Conservation (phyloP, 1,140 invertebrate species). For the Artemia franciscana region DNA sequence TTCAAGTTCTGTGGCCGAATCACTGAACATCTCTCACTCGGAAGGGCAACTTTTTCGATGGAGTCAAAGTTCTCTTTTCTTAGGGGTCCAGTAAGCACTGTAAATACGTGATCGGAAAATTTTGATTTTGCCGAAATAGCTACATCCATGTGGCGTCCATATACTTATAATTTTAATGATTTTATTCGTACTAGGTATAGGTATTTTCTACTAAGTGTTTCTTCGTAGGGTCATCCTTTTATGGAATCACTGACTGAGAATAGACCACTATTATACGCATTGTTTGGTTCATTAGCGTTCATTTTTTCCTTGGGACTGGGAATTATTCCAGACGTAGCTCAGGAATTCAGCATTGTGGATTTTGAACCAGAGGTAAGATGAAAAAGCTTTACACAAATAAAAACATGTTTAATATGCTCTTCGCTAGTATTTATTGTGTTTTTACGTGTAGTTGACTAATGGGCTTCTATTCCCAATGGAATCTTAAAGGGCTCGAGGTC, state of each 20-base stretch:
- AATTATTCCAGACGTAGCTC: conserved; percentile 44
- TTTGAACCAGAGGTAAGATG: conserved; percentile 60
- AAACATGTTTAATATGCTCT: no score
- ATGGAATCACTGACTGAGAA: conserved; percentile 92
- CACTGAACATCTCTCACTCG: no score
- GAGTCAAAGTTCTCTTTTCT: no score
- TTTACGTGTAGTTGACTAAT: no score
- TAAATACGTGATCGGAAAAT: no score
- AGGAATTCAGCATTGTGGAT: conserved; percentile 68
- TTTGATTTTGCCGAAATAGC: background rate
- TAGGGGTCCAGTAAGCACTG: no score
- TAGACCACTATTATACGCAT: conserved; percentile 69
- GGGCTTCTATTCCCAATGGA: no score
- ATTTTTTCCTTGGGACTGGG: conserved; percentile 53
- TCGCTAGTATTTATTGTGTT: no score
- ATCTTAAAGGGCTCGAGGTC: no score
- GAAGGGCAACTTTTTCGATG: no score
- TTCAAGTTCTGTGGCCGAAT: no score
- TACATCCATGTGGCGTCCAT: conserved; percentile 5
- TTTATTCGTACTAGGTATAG: conserved; percentile 7
- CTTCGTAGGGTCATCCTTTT: conserved; percentile 72
- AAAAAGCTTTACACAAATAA: no score
- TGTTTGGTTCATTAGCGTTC: conserved; percentile 41
- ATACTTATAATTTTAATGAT: conserved; percentile 9
- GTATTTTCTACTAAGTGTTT: conserved; percentile 8